Evolutionary conservation across 2,113 vertebrate species (phyloP), one percentile per base, ranked within the genome.

Genomic region (Craseonycteris thonglongyai): DNA sequence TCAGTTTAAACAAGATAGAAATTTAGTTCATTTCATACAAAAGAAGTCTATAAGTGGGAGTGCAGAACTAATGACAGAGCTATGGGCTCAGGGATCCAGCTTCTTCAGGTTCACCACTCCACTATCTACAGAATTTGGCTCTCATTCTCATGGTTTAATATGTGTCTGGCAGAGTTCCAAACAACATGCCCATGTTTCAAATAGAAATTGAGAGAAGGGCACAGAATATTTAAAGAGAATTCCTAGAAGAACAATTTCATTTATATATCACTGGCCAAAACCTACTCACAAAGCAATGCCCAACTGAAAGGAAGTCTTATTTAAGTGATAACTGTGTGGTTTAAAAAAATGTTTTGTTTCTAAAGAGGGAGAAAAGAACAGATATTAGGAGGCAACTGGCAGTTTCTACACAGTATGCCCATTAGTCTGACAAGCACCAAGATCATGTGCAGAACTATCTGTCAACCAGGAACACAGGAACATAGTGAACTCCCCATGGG

Each of bases 331-430:
- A 68, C 2, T 49, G 22, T 12, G 21, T 6, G 35, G 40, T 28
- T 59, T 13, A 75, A 35, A 7, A 68, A 88, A 47, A 15, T n/a
- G n/a, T 10, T 66, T 72, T 91, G 42, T 78, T 74, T 91, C 16
- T 92, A 91, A 94, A 72, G 26, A 54, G 75, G 38, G 69, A 82
- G 71, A 28, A 71, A 96, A 86, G n/a, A 93, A 47, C 1, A 76
- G 47, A 49, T 42, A 88, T 35, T 79, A 80, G 65, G 28, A 88
- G 18, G 58, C 24, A 79, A 40, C 38, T 28, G 18, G 40, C 12
- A 59, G 7, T 42, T 90, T 94, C 49, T 49, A 93, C 45, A 82
- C 45, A 51, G 69, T 81, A 40, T 89, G 35, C 6, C 45, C 56
- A 45, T 68, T 83, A 40, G 61, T 58, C 24, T 78, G 45, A 56